phyloP scores from a whole-genome alignment of 2,797 vertebrate genomes.

The Oreortyx pictus region DNA sequence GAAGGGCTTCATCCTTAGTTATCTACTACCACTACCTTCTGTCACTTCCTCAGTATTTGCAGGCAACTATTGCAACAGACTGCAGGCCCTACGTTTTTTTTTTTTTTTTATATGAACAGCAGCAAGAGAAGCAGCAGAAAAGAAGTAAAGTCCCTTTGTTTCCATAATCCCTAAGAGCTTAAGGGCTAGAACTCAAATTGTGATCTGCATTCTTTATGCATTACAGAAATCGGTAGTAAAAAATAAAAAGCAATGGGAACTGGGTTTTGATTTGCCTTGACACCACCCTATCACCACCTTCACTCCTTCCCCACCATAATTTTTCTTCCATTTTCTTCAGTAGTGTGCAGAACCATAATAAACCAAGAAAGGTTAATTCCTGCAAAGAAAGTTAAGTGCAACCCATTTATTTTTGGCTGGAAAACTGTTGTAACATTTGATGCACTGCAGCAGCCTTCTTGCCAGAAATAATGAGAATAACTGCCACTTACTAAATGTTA shows the following conservation, averaged over 20 bases:
- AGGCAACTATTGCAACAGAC: not conserved
- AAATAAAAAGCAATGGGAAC: not conserved
- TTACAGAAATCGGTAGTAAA: not conserved
- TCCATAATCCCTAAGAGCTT: not conserved
- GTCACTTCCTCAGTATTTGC: not conserved
- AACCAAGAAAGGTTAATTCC: constrained; percentile 49
- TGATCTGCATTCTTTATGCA: not conserved
- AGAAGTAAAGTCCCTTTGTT: not conserved
- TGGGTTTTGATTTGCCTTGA: not conserved
- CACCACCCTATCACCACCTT: too few relatives aligned
- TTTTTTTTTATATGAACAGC: not conserved
- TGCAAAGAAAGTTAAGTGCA: constrained; percentile 27
- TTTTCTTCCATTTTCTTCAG: not conserved
- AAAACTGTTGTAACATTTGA: constrained; percentile 3
- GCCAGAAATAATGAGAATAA: constrained; percentile 58
- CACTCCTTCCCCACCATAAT: accelerated
- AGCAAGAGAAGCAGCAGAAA: not conserved
- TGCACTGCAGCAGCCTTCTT: constrained; percentile 12
- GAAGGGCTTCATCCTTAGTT: not conserved
- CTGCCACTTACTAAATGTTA: constrained; percentile 52
- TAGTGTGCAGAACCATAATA: not conserved
- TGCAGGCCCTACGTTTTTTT: not conserved
- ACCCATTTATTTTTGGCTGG: constrained; percentile 21
- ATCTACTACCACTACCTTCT: not conserved
- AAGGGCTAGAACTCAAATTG: accelerated